Conservation (phyloP, 2,797 vertebrate genomes). For the Hapalemur alaotrensis region DNA sequence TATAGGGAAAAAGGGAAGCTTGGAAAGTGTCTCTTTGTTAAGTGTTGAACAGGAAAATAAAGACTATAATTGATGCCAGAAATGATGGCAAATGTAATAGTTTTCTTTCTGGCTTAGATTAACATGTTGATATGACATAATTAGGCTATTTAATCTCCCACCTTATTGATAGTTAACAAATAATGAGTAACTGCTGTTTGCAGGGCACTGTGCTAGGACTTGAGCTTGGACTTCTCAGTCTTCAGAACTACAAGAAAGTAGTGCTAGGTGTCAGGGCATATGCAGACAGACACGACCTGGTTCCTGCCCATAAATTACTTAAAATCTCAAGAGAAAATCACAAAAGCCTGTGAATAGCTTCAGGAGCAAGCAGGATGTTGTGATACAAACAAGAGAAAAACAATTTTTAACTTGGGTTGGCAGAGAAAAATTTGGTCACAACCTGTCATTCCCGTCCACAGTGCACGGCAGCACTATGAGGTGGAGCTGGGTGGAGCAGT, state of each 20-base stretch:
- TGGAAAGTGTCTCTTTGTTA: background rate
- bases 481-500: too few species aligned
- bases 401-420: background rate
- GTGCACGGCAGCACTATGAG: accelerated
- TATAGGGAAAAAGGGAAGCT: background rate
- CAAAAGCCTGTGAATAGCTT: background rate
- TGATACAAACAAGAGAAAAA: background rate
- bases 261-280: background rate
- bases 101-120: background rate
- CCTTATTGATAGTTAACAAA: background rate
- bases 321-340: background rate
- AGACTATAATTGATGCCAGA: background rate
- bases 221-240: too few species aligned
- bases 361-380: background rate
- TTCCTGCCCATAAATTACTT: background rate
- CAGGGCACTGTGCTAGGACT: background rate
- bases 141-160: background rate
- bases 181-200: background rate
- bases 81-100: background rate
- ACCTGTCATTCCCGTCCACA: background rate
- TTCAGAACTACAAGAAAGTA: too few species aligned
- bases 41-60: background rate
- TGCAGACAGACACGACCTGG: background rate
- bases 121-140: background rate
- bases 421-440: background rate